Conservation (phyloP, 2,797 vertebrate species). For the Gallirallus australis region DNA sequence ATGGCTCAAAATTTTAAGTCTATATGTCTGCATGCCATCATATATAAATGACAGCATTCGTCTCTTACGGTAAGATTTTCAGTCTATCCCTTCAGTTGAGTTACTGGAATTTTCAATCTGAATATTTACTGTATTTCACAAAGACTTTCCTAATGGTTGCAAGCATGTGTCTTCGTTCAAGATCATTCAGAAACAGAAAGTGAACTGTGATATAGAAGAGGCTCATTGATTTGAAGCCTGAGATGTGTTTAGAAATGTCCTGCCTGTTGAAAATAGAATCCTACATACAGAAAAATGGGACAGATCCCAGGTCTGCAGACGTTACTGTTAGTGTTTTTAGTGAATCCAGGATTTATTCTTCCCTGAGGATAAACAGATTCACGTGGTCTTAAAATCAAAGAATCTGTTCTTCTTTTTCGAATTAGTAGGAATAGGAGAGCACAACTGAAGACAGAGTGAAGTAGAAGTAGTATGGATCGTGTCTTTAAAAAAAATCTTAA, state of each 20-base stretch:
- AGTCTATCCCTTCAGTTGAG: not conserved
- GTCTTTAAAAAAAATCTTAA: not conserved
- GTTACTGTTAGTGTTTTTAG: not conserved
- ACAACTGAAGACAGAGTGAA: not conserved
- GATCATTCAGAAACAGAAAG: not conserved
- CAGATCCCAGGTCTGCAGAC: not conserved
- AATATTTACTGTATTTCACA: not conserved
- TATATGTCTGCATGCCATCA: not conserved
- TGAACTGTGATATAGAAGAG: not conserved
- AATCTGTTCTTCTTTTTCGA: not conserved
- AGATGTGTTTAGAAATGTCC: not conserved
- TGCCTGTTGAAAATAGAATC: not conserved
- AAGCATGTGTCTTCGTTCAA: not conserved
- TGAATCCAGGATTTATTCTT: conserved; percentile 1
- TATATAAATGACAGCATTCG: not conserved
- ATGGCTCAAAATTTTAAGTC: not conserved
- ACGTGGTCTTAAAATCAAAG: conserved; percentile 3
- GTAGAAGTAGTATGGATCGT: not conserved
- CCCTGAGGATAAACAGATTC: not conserved
- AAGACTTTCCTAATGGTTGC: not conserved
- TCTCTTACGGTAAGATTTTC: not conserved
- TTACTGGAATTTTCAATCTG: not conserved
- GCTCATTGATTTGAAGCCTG: not conserved
- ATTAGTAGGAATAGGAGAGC: not conserved
- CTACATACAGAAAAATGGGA: not conserved